Evolutionary conservation across 2,113 vertebrate species (phyloP).

Genomic region (Hyaena hyaena): DNA sequence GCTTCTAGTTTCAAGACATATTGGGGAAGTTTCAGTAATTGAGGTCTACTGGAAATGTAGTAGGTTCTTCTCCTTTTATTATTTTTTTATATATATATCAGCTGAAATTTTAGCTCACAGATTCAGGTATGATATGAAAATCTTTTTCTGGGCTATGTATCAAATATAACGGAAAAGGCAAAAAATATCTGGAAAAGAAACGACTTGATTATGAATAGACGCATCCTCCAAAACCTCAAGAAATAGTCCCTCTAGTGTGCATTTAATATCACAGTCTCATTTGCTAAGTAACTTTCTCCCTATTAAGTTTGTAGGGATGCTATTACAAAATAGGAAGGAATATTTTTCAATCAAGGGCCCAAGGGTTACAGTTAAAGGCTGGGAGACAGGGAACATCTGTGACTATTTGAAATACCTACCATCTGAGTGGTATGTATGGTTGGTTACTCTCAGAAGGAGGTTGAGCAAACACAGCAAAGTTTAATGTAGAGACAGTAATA

Average conservation of each 20-base stretch:
- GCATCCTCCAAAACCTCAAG: background rate
- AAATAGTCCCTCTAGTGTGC: background rate
- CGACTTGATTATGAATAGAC: background rate
- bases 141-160: background rate
- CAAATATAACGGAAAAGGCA: background rate
- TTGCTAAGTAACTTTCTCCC: background rate
- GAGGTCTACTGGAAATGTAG: background rate
- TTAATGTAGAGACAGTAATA: background rate
- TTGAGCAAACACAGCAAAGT: background rate
- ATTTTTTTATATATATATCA: background rate
- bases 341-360: background rate
- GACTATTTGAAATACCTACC: background rate
- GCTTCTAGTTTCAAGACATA: background rate
- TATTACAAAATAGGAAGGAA: background rate
- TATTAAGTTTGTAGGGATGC: background rate
- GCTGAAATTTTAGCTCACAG: background rate
- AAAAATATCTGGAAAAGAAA: background rate
- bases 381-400: background rate
- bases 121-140: background rate
- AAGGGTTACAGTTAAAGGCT: background rate
- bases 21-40: background rate
- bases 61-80: background rate
- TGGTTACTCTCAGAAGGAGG: background rate
- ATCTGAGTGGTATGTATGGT: background rate
- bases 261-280: background rate